Base-by-base conservation (phyloP, 2,888 invertebrate species). In the Neoaliturus tenellus region DNA sequence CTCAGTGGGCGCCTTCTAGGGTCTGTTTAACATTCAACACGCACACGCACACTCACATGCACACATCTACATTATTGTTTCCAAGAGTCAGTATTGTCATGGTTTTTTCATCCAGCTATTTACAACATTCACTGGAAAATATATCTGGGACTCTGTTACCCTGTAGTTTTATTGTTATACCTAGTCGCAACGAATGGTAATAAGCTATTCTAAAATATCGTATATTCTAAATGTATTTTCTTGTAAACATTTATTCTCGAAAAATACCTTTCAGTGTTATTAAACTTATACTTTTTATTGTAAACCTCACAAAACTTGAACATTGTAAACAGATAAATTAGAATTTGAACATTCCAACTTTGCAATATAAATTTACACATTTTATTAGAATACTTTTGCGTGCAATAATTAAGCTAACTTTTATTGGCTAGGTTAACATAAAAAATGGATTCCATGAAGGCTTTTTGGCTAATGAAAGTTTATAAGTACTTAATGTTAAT, bases 21-120 rank as follows among this genome's bases (percentile, higher is more conserved):
- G 12, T 10, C 78, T 10, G 78, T 78, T 51, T 51, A 5, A n/a
- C n/a, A n/a, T n/a, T n/a, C n/a, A 1, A 51, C 31, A 28, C 25
- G n/a, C 20, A 3, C 23, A 25, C 33, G 28, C 75, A 25, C 25
- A 6, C 51, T 10, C 41, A 48, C 51, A 75, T 75, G 23, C 31
- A 75, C n/a, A 75, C 75, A 75, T n/a, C 44, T 75, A 51, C 23
- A 3, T 75, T 75, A 75, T 75, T 75, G 75, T 75, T 48, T 41
- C 75, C 41, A 17, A 78, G 17, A 51, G 25, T 51, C 48, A 33
- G 78, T 78, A 78, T 78, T 78, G 78, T 78, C 78, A 78, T 55
- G 41, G 41, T 41, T 75, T 4, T 75, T 17, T 78, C 20, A 51
- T 78, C 33, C 35, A 55, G 31, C 20, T 51, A 48, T 51, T 17